Base-by-base conservation (phyloP, 2,888 invertebrate genomes). In the Rhodophaea formosa region DNA sequence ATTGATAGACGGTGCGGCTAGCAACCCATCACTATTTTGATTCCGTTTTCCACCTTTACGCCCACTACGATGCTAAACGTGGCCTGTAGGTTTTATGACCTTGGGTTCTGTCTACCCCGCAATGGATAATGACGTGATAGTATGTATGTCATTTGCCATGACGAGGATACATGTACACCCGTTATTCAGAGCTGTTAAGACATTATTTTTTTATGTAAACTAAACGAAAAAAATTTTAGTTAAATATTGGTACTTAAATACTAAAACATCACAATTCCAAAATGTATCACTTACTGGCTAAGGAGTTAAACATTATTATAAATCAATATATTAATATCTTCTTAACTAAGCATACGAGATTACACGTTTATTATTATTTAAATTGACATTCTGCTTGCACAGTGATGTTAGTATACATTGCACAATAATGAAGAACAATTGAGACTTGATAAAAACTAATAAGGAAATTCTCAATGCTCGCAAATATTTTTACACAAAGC, bases 321-420 rank as follows among this genome's bases (percentile, higher is more conserved):
- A 43, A 35, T 39, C 42, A 51, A 54, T 32, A 46, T 54, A 43
- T 53, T 42, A 16, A 56, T 56, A 58, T 53, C 29, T 53, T 17
- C 15, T 32, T 44, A 51, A 51, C 42, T n/a, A 47, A 53, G 30
- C 47, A 53, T 7, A 39, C 12, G n/a, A 39, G 39, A 39, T 39
- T 39, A 5, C 39, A n/a, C 3, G 2, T 12, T 8, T 39, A 12
- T 39, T n/a, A 39, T n/a, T 39, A 39, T 12, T n/a, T 39, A 39
- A 39, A 39, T 39, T 39, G 39, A 39, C 39, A 39, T 12, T 39
- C n/a, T 12, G 39, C 39, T n/a, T n/a, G 39, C 39, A 23, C 23
- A 3, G 39, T n/a, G n/a, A 3, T n/a, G 1, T 39, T 39, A 12
- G 10, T 39, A 1, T 39, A 39, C 12, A 1, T 1, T 35, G 12